Base-by-base conservation (phyloP, 2,888 invertebrate species). In the Drosophila borborema region DNA sequence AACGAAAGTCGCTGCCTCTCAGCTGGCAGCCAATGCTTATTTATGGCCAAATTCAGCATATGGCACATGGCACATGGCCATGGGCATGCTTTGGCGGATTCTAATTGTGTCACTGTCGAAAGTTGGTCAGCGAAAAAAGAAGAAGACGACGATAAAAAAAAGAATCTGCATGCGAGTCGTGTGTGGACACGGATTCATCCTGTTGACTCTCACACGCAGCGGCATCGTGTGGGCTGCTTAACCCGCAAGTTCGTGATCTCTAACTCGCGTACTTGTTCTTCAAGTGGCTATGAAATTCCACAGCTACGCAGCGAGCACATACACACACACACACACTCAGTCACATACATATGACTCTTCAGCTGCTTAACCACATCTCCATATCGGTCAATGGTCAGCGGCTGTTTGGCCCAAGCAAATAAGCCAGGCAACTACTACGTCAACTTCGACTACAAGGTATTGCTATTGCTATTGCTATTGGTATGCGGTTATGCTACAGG, bases 341-440 rank as follows among this genome's bases (percentile, higher is more conserved):
- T 28, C 41, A 36, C 49, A 45, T 31, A 53, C 48, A 55, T 2
- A 16, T 49, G 31, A 31, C 49, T 49, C 61, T 54, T 41, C 73
- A 46, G 62, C 79, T 55, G 31, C 70, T 49, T 34, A 38, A 53
- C 55, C 63, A 61, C 43, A 51, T 62, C 59, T 70, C 77, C 88
- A 80, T 72, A 86, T 81, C 80, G 82, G 89, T 86, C 85, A 86
- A 84, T 89, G 89, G 89, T 84, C 86, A 88, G 81, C 77, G 83
- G 67, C 77, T 73, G 55, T 56, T 75, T 83, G 75, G 55, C 55
- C 73, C 73, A 74, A 65, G 89, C 89, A 83, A 89, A 89, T 81
- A 81, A 86, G 80, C 73, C 71, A 49, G 49, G 20, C 60, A 31
- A 58, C 58, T 36, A 60, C 59, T 48, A 31, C 59, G 59, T 60